Evolutionary conservation across 2,888 invertebrate genomes (phyloP).

Genomic region (Ditylenchus weischeri): DNA sequence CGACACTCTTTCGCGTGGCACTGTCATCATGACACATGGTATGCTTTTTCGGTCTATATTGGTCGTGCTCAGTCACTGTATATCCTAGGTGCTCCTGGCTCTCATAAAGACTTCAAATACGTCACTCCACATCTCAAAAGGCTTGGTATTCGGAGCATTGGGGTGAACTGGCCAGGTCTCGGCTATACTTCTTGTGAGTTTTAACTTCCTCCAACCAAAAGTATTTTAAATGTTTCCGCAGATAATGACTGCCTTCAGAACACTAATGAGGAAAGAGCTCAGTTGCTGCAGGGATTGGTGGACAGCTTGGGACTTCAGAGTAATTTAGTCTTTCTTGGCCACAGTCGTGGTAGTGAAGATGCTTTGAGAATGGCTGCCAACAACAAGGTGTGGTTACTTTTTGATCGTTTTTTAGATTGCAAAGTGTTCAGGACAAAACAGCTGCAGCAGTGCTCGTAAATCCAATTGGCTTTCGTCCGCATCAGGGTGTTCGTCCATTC

Average conservation of each 20-base stretch:
- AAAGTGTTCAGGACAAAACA: constrained; percentile 17
- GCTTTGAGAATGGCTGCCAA: constrained; percentile 37
- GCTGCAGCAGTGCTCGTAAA: constrained; percentile 34
- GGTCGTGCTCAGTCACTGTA: not conserved
- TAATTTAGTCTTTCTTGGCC: constrained; percentile 37
- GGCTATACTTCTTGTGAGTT: constrained; percentile 36
- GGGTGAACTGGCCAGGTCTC: constrained; percentile 39
- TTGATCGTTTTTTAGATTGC: constrained; percentile 6
- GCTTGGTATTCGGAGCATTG: constrained; percentile 35
- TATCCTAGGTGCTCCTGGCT: constrained; percentile 24
- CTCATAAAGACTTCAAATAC: constrained; percentile 46
- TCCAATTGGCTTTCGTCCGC: constrained; percentile 32
- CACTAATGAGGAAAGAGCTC: constrained; percentile 36
- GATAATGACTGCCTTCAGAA: constrained; percentile 32
- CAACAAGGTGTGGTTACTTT: constrained; percentile 27
- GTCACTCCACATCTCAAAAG: constrained; percentile 32
- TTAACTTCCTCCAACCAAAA: too few relatives aligned
- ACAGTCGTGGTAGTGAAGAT: constrained; percentile 38
- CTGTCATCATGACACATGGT: not conserved
- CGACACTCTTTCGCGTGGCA: too few relatives aligned
- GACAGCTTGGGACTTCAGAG: constrained; percentile 25
- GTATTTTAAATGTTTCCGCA: constrained; percentile 5
- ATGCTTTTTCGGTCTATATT: not conserved
- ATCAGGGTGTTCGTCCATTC: constrained; percentile 22
- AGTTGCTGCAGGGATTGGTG: constrained; percentile 33